Percentiles rank a stretch among this genome's conserved stretches.
These are phyloP conservation scores for Galemys pyrenaicus DNA, from an alignment of 2,113 vertebrate species.

Conservation along the genomic window DNA sequence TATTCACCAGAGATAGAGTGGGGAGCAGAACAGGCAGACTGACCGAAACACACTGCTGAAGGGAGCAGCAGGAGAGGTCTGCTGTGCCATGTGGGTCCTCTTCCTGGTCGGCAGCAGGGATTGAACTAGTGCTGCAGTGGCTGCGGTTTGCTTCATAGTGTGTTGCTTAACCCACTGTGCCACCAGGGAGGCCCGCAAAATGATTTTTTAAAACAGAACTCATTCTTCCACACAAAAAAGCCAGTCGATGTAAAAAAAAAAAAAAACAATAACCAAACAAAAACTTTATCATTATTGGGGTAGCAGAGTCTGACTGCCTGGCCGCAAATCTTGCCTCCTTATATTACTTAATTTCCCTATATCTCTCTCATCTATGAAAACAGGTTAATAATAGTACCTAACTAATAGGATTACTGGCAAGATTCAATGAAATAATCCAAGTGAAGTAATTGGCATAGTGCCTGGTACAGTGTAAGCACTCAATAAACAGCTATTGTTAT, in stretches of 20 bases:
- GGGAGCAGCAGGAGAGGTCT: no score
- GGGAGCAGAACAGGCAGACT: no score
- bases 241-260: neutral
- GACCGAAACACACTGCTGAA: no score
- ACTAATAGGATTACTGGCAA: neutral
- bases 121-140: no score
- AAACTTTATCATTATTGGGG: neutral
- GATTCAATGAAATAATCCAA: constrained; percentile 17
- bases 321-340: neutral
- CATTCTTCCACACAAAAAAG: neutral
- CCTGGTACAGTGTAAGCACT: neutral
- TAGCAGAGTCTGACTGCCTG: neutral
- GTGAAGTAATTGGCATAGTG: neutral
- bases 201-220: constrained; percentile 37
- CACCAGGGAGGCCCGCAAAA: no score
- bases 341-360: neutral
- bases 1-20: no score
- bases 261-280: constrained; percentile 36
- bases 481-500: neutral
- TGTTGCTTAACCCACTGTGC: no score
- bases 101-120: no score
- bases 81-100: no score
- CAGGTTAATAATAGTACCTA: neutral
- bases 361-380: neutral
- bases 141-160: no score